Evolutionary conservation across 2,888 invertebrate species (phyloP).

Genomic region (Pyrrhosoma nymphula): DNA sequence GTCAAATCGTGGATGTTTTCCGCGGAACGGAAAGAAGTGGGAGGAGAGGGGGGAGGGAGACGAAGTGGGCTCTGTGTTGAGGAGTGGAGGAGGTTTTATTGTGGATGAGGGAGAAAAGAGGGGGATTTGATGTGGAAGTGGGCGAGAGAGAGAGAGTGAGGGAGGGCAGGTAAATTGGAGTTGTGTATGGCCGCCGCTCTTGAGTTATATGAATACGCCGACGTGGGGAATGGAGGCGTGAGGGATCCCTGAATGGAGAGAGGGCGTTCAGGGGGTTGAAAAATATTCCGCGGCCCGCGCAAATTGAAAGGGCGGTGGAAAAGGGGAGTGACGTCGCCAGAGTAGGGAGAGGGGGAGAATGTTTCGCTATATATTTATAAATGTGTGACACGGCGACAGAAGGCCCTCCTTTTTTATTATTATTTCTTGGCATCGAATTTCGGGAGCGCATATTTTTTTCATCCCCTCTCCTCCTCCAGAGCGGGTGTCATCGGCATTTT

Average conservation of each 20-base stretch:
- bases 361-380: slow-evolving; percentile 31
- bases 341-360: background rate
- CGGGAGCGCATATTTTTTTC: slow-evolving; percentile 63
- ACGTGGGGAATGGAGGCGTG: slow-evolving; percentile 36
- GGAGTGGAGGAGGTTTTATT: background rate
- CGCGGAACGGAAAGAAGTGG: slow-evolving; percentile 70
- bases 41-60: slow-evolving; percentile 58
- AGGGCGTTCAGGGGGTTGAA: background rate
- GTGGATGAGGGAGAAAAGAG: slow-evolving; percentile 69
- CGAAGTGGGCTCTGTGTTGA: slow-evolving; percentile 70
- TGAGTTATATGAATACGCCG: slow-evolving; percentile 53
- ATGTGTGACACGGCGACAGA: background rate
- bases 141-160: slow-evolving; percentile 68
- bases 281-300: slow-evolving; percentile 24
- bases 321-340: background rate
- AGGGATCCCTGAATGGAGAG: slow-evolving; percentile 9
- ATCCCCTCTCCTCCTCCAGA: slow-evolving; percentile 73
- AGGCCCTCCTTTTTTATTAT: background rate
- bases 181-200: slow-evolving; percentile 75
- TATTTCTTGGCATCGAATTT: slow-evolving; percentile 36
- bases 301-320: slow-evolving; percentile 15
- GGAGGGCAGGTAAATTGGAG: slow-evolving; percentile 74
- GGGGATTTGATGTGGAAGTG: slow-evolving; percentile 75
- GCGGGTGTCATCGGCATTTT: slow-evolving; percentile 75
- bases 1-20: slow-evolving; percentile 48